Evolutionary conservation across 2,113 vertebrate species (phyloP).

Genomic region (Eulemur macaco): DNA sequence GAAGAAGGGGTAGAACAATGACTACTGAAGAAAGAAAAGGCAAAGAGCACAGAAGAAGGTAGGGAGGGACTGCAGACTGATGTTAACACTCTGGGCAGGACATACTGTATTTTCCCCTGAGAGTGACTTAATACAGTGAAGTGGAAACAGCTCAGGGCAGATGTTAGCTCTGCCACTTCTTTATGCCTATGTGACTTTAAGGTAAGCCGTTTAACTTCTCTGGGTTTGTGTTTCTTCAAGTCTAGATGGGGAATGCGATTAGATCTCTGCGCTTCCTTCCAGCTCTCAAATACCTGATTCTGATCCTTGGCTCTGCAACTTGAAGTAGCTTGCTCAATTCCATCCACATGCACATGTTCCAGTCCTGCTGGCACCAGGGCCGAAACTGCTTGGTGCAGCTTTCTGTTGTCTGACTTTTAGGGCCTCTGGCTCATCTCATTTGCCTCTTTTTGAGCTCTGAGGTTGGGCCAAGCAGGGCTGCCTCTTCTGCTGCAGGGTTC

Average conservation of each 20-base stretch:
- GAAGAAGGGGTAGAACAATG: not conserved
- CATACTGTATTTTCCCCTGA: not conserved
- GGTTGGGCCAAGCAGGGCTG: not conserved
- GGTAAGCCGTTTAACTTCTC: not conserved
- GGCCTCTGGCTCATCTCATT: not conserved
- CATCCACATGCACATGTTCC: rapidly evolving
- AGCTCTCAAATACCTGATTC: not conserved
- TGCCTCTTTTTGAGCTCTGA: not conserved
- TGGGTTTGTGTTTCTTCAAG: not conserved
- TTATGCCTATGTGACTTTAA: not conserved
- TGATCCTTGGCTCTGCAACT: not conserved
- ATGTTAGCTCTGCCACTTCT: not conserved
- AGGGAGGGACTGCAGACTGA: not conserved
- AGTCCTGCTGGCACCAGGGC: not conserved
- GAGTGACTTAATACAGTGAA: not conserved
- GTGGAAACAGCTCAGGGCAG: not conserved
- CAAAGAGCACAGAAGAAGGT: not conserved
- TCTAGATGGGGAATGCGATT: not conserved
- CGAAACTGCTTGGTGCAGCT: not conserved
- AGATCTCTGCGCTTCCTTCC: not conserved
- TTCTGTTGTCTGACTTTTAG: not conserved
- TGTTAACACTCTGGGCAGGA: not conserved
- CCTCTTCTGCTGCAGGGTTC: not conserved
- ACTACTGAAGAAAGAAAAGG: not conserved
- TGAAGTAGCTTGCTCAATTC: not conserved